Percentiles rank a stretch among this genome's conserved stretches.
Evolutionary conservation across 2,113 vertebrate species (phyloP).

Genomic region (Mustelus asterias): DNA sequence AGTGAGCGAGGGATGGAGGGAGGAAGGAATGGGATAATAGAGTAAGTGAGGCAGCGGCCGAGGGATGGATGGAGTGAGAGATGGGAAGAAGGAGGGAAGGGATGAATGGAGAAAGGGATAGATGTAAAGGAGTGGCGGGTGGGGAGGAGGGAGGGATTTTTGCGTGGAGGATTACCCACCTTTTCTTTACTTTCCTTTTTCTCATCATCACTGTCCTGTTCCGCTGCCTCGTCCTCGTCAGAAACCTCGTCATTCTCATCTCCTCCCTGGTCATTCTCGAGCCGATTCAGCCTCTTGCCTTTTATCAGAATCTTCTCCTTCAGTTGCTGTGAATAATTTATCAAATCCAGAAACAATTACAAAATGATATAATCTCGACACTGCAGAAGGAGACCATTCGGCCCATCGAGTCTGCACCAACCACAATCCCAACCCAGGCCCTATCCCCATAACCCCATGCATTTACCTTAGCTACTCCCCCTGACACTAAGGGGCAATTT

Average conservation of each 20-base stretch:
- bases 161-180: conserved; percentile 36
- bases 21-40: background rate
- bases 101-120: background rate
- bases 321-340: conserved; percentile 62
- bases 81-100: background rate
- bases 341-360: background rate
- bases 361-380: background rate
- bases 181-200: conserved; percentile 55
- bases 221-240: conserved; percentile 89
- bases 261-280: conserved; percentile 52
- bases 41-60: too few species aligned
- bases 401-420: too few species aligned
- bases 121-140: background rate
- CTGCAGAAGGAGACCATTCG: too few species aligned
- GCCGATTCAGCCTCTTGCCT: conserved; percentile 81
- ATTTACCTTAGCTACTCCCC: too few species aligned
- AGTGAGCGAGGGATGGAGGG: background rate
- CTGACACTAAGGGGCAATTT: too few species aligned
- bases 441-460: too few species aligned
- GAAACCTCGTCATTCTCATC: conserved; percentile 65
- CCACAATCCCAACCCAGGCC: too few species aligned
- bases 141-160: too few species aligned
- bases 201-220: conserved; percentile 67
- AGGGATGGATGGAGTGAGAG: background rate
- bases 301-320: conserved; percentile 84